Conservation (phyloP, 1,140 invertebrate genomes). For the Macrosteles quadrilineatus region DNA sequence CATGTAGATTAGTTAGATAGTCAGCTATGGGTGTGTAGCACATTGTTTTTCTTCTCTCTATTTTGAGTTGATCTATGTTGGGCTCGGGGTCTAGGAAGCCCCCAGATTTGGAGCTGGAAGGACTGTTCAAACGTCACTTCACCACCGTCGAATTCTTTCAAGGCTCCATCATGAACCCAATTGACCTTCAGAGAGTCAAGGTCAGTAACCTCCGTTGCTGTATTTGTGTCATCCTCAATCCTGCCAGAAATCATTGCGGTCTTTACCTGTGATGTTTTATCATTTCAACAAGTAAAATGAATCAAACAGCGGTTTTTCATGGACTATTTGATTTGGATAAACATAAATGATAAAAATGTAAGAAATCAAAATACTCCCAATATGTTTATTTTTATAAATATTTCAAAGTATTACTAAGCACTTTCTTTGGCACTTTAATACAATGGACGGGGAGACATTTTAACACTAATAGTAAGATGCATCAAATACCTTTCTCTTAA, state of each 20-base stretch:
- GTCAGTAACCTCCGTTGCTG: conserved; percentile 71
- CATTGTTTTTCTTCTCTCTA: conserved; percentile 35
- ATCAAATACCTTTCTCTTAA: too few species aligned
- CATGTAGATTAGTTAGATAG: conserved; percentile 1
- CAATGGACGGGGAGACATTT: too few species aligned
- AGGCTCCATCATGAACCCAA: conserved; percentile 99
- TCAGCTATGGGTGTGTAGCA: conserved; percentile 20
- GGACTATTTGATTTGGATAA: too few species aligned
- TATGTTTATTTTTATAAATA: too few species aligned
- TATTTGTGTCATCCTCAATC: background rate
- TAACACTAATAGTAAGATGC: too few species aligned
- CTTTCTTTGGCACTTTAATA: too few species aligned
- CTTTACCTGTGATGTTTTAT: too few species aligned
- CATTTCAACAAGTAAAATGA: too few species aligned
- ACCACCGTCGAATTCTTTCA: conserved; percentile 99
- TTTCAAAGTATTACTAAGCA: too few species aligned
- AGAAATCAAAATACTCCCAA: too few species aligned
- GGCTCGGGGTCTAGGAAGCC: conserved; percentile 67
- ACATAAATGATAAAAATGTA: too few species aligned
- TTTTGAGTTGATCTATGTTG: conserved; percentile 38
- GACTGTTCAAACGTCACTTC: conserved; percentile 99
- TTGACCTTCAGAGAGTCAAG: conserved; percentile 98
- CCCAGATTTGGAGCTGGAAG: conserved; percentile 97
- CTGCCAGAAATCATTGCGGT: conserved; percentile 7
- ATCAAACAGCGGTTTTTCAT: too few species aligned